Percentiles rank a stretch among this genome's conserved stretches.
phyloP scores from a whole-genome alignment of 2,797 vertebrate species.

The Galago senegalensis region DNA sequence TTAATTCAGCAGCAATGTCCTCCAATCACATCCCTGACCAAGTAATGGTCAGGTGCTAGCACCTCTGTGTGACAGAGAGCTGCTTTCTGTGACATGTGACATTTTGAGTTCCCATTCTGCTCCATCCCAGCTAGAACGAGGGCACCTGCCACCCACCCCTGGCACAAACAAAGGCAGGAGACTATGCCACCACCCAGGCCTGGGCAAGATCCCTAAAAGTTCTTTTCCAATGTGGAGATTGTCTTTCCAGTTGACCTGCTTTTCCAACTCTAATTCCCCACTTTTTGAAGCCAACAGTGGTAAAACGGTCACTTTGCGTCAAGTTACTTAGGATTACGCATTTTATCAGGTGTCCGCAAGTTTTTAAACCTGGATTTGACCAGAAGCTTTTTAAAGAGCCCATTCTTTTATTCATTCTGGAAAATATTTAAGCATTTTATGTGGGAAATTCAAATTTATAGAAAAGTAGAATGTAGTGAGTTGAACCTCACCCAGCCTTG shows the following conservation, averaged over 20 bases:
- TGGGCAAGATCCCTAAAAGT: conserved; percentile 48
- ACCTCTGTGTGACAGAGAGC: conserved; percentile 34
- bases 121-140: not conserved
- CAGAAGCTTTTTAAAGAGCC: not conserved
- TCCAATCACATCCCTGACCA: not conserved
- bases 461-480: not conserved
- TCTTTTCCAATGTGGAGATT: conserved; percentile 60
- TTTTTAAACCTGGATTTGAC: conserved; percentile 45
- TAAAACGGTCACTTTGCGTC: conserved; percentile 56
- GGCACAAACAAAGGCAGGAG: not conserved
- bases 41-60: not conserved
- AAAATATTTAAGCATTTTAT: conserved; percentile 19
- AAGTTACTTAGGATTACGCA: conserved; percentile 60
- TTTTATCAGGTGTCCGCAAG: not conserved
- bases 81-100: conserved; percentile 68
- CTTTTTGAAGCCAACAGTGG: conserved; percentile 50
- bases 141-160: not conserved
- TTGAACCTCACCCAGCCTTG: not conserved
- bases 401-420: conserved; percentile 42
- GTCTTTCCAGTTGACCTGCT: conserved; percentile 78
- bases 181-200: not conserved
- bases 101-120: not conserved
- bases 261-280: conserved; percentile 68
- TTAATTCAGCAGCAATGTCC: not conserved
- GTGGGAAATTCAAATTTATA: conserved; percentile 31